phyloP scores from a whole-genome alignment of 2,888 invertebrate genomes.

The Chouioia cunea region DNA sequence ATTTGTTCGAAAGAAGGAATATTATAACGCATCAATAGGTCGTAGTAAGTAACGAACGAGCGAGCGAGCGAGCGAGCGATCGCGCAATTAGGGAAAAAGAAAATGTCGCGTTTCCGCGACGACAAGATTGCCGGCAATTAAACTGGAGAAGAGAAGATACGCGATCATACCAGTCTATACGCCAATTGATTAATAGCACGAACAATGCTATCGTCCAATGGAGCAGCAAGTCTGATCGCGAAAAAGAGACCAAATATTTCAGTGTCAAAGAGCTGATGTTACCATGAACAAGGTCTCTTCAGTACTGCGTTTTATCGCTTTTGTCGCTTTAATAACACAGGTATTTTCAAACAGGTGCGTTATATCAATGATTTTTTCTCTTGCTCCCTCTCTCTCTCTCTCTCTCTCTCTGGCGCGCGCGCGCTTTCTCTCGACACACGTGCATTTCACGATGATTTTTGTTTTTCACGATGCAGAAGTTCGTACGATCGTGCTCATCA shows the following conservation, averaged over 20 bases:
- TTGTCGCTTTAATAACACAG: constrained; percentile 47
- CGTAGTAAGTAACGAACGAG: too few relatives aligned
- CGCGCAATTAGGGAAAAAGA: too few relatives aligned
- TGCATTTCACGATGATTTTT: too few relatives aligned
- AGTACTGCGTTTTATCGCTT: constrained; percentile 45
- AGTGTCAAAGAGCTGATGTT: constrained; percentile 43
- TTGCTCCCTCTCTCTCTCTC: too few relatives aligned
- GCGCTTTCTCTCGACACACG: neutral
- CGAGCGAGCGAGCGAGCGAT: too few relatives aligned
- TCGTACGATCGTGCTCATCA: constrained; percentile 35
- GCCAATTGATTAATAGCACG: constrained; percentile 61
- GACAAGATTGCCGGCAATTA: constrained; percentile 37
- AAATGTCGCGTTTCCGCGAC: too few relatives aligned
- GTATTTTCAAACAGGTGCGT: constrained; percentile 55
- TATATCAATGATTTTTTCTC: neutral
- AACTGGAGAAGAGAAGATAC: too few relatives aligned
- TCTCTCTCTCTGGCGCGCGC: too few relatives aligned
- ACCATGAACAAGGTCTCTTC: constrained; percentile 58
- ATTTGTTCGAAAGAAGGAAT: too few relatives aligned
- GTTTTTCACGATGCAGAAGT: constrained; percentile 7
- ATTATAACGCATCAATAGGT: too few relatives aligned
- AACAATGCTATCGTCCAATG: neutral
- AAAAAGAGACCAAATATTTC: constrained; percentile 26
- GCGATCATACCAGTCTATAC: constrained; percentile 2
- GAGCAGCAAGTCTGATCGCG: neutral